Conservation (phyloP, 2,888 invertebrate species). For the Drosophila testacea region DNA sequence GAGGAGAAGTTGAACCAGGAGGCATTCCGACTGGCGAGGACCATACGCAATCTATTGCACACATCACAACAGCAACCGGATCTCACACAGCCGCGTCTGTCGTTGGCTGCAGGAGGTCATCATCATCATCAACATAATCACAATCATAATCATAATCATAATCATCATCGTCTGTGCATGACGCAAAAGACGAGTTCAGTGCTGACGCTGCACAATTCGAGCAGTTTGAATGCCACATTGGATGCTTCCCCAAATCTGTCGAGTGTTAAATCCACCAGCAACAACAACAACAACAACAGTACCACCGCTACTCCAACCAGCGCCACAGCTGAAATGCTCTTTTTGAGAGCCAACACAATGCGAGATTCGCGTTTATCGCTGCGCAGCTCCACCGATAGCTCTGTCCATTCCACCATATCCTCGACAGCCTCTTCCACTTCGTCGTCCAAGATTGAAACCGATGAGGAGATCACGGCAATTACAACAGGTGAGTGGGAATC, state of each 20-base stretch:
- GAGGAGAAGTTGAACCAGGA: conserved; percentile 89
- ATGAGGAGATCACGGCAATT: conserved; percentile 74
- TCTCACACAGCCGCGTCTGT: conserved; percentile 72
- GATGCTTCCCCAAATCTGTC: conserved; percentile 27
- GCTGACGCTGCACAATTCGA: conserved; percentile 71
- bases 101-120: conserved; percentile 32
- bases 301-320: conserved; percentile 5
- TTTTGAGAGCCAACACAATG: conserved; percentile 83
- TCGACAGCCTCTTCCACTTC: conserved; percentile 81
- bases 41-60: conserved; percentile 88
- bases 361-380: conserved; percentile 84
- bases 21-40: conserved; percentile 88
- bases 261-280: conserved; percentile 17
- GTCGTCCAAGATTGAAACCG: conserved; percentile 83
- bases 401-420: conserved; percentile 85
- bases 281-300: conserved; percentile 7
- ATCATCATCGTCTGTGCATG: conserved; percentile 62
- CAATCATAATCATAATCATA: neutral
- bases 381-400: conserved; percentile 85
- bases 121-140: neutral
- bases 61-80: conserved; percentile 88
- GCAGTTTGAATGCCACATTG: conserved; percentile 41
- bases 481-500: conserved; percentile 1
- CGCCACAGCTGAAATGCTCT: conserved; percentile 79
- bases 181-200: conserved; percentile 55